Percentiles rank a stretch among this genome's conserved stretches.
phyloP scores from a whole-genome alignment of 1,140 invertebrate species.

The Gonatopus flavifemur region DNA sequence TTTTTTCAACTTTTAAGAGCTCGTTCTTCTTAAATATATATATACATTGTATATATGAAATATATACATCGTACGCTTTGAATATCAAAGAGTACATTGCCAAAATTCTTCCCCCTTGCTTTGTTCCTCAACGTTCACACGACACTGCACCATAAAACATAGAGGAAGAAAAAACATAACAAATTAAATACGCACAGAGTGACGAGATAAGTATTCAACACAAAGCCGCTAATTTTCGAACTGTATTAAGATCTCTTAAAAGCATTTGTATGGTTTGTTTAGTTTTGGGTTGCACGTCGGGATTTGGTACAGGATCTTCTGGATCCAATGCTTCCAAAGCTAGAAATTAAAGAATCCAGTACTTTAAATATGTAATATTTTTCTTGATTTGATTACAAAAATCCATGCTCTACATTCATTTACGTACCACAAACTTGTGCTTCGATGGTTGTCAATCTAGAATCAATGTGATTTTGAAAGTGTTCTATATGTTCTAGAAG shows the following conservation, averaged over 20 bases:
- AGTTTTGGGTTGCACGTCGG: slow-evolving; percentile 50
- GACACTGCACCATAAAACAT: too few species aligned
- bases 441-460: slow-evolving; percentile 73
- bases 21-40: too few species aligned
- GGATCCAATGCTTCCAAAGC: slow-evolving; percentile 55
- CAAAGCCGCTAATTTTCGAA: slow-evolving; percentile 57
- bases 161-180: too few species aligned
- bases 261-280: slow-evolving; percentile 64
- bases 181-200: too few species aligned
- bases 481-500: slow-evolving; percentile 77
- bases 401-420: not conserved
- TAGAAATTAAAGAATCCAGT: slow-evolving; percentile 18
- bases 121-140: not conserved
- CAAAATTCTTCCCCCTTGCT: too few species aligned
- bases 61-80: too few species aligned
- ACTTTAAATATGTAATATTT: slow-evolving; percentile 5
- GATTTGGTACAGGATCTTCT: slow-evolving; percentile 37
- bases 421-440: slow-evolving; percentile 71
- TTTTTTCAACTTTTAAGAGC: too few species aligned
- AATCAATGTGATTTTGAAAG: slow-evolving; percentile 71
- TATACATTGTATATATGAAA: too few species aligned
- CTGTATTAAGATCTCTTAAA: slow-evolving; percentile 58
- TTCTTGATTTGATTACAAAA: not conserved
- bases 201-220: slow-evolving; percentile 33
- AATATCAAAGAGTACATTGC: too few species aligned